Percentiles rank a stretch among this genome's conserved stretches.
Conservation (phyloP, 2,797 vertebrate genomes). For the Clarias laeviceps region DNA sequence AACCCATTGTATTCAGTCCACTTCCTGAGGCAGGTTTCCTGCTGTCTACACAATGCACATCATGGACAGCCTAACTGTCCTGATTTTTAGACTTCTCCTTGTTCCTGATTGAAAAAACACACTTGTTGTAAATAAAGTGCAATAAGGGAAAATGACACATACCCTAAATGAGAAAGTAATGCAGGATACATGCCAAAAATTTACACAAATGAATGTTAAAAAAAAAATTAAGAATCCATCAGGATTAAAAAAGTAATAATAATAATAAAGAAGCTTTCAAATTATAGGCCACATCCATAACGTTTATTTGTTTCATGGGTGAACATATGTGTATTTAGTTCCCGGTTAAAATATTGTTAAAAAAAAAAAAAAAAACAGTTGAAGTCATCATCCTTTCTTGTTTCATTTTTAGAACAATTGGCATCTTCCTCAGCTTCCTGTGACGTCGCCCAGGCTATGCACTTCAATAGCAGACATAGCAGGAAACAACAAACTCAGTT, state of each 20-base stretch:
- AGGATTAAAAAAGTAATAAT: neutral
- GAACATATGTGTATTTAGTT: neutral
- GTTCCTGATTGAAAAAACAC: neutral
- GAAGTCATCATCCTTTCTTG: conserved; percentile 74
- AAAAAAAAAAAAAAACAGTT: conserved; percentile 29
- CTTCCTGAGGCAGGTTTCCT: conserved; percentile 75
- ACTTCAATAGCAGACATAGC: neutral
- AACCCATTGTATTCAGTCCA: conserved; percentile 59
- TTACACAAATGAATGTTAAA: neutral
- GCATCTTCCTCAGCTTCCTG: conserved; percentile 78
- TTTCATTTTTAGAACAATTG: conserved; percentile 74
- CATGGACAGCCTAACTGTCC: conserved; percentile 57
- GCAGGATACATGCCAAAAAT: neutral
- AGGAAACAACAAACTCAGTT: conserved; percentile 55
- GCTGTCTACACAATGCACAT: conserved; percentile 74
- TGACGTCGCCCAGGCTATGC: conserved; percentile 56
- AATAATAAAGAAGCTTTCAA: neutral
- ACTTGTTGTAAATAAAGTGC: neutral
- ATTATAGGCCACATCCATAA: neutral
- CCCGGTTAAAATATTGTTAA: neutral
- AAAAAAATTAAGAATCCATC: neutral
- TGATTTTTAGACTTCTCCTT: conserved; percentile 17
- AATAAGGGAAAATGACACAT: neutral
- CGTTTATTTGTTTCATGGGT: neutral
- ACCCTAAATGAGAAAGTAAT: neutral